Base-by-base conservation (phyloP, 2,888 invertebrate species). In the Rhopalosiphum nymphaeae region DNA sequence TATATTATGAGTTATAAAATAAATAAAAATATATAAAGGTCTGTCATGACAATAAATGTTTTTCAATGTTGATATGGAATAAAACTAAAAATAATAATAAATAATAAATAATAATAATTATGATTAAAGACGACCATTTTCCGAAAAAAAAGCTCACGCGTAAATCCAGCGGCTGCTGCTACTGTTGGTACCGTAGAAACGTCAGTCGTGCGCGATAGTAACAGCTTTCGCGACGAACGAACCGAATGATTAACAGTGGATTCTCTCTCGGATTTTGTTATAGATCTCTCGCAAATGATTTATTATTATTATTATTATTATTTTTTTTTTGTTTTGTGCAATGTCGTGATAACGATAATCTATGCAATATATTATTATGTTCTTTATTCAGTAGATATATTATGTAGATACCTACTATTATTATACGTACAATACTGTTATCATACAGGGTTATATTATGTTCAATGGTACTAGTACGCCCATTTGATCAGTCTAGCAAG, bases 391-490 rank as follows among this genome's bases (percentile, higher is more conserved):
- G 21, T 21, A 21, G 21, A 36, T 78, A 36, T 78, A 78, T 36
- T 78, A 36, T 78, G 78, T 78, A 7, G 44, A 7, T 46, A 21
- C 78, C 78, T 36, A 78, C 36, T 78, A 36, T 78, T 78, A 78
- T 78, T 21, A 78, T 36, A 78, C 36, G 36, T 21, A 10, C 26
- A 26, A 16, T 29, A 61, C 26, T 57, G 13, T 53, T 13, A 53
- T 53, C 16, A 16, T 7, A 78, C 16, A 21, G 36, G 21, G 21
- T 21, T 36, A 36, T 78, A 61, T 67, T 67, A n/a, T 78, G 2
- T 5, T n/a, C 1, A n/a, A 61, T 11, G 13, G 16, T 21, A 36
- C 21, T 0, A 2, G 2, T 21, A 36, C 21, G 9, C 0, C 2
- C 2, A 36, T 53, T 53, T 78, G 36, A 78, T 78, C 36, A 78